phyloP scores from a whole-genome alignment of 1,140 invertebrate genomes.

The Arion vulgaris region DNA sequence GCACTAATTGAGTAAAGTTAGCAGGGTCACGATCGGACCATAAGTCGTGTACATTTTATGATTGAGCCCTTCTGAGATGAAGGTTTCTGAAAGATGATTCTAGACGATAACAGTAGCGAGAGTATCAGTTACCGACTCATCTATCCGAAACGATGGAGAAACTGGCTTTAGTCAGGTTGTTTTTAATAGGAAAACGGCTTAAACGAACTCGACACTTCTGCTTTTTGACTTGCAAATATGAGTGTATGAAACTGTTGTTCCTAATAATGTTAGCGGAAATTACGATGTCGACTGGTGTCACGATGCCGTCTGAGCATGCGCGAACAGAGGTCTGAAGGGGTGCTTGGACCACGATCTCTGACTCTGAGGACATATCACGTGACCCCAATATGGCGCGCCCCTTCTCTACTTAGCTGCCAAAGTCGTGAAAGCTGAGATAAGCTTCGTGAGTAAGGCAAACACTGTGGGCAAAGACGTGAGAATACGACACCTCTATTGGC shows the following conservation, averaged over 20 bases:
- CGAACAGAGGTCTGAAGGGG: not conserved
- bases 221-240: slow-evolving; percentile 31
- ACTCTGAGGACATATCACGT: slow-evolving; percentile 26
- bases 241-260: slow-evolving; percentile 19
- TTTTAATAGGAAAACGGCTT: not conserved
- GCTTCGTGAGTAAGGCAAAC: slow-evolving; percentile 26
- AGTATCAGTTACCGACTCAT: too few relatives aligned
- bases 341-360: slow-evolving; percentile 14
- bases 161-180: not conserved
- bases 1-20: too few relatives aligned
- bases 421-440: slow-evolving; percentile 24
- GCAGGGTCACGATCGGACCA: too few relatives aligned
- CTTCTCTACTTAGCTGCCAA: slow-evolving; percentile 6
- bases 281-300: slow-evolving; percentile 15
- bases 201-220: not conserved
- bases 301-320: slow-evolving; percentile 21
- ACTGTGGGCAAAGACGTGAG: not conserved
- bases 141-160: too few relatives aligned
- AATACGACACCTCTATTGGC: not conserved
- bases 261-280: slow-evolving; percentile 33
- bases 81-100: too few relatives aligned
- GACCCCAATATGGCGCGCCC: slow-evolving; percentile 25
- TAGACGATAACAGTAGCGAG: too few relatives aligned
- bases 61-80: too few relatives aligned
- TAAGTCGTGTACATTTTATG: too few relatives aligned